Conservation (phyloP, 2,888 invertebrate species). For the Macrophya annulata region DNA sequence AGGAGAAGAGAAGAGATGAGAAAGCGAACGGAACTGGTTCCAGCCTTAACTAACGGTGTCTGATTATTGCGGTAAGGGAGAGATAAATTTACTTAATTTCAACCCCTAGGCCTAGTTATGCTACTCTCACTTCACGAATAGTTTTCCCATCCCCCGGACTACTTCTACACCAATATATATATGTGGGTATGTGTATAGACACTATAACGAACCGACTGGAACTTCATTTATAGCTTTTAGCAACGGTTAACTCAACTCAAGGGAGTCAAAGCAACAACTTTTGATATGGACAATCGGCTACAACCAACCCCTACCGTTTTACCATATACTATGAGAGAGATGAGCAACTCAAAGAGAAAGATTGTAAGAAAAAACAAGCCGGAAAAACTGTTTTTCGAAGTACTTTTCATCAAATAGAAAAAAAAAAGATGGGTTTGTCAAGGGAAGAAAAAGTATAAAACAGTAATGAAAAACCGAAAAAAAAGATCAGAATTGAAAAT, state of each 20-base stretch:
- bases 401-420: too few relatives aligned
- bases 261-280: conserved; percentile 19
- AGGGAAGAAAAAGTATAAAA: too few relatives aligned
- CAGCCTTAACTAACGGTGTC: conserved; percentile 66
- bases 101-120: conserved; percentile 60
- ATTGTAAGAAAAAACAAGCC: too few relatives aligned
- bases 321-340: neutral
- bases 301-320: neutral
- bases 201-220: neutral
- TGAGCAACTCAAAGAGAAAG: neutral
- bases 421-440: too few relatives aligned
- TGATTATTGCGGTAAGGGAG: conserved; percentile 70
- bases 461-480: too few relatives aligned
- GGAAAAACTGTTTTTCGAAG: too few relatives aligned
- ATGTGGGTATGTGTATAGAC: neutral
- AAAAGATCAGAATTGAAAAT: too few relatives aligned
- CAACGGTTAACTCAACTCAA: conserved; percentile 31
- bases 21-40: conserved; percentile 14
- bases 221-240: conserved; percentile 44
- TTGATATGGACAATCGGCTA: neutral
- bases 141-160: conserved; percentile 53
- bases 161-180: neutral
- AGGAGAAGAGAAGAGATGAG: conserved; percentile 54
- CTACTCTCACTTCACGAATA: neutral
- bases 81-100: conserved; percentile 72